Percentiles rank a stretch among this genome's conserved stretches.
phyloP scores from a whole-genome alignment of 2,797 vertebrate species.

The Rhinoraja longicauda region DNA sequence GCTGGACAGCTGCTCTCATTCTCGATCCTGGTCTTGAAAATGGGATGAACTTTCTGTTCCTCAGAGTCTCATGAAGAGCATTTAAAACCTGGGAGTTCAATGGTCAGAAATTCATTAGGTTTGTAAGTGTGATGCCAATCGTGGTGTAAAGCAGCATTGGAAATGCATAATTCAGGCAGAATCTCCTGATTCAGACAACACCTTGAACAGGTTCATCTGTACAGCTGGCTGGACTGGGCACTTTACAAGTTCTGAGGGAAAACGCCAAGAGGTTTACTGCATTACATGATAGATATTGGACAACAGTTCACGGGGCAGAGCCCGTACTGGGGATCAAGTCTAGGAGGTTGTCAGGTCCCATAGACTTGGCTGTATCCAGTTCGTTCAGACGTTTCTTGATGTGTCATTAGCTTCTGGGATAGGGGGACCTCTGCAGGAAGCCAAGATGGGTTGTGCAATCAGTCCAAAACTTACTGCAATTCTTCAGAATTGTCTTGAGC shows the following conservation, averaged over 20 bases:
- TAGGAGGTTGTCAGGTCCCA: no score
- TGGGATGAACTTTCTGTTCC: background rate
- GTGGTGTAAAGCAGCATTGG: background rate
- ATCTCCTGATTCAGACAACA: background rate
- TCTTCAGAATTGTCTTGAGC: no score
- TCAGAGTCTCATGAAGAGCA: background rate
- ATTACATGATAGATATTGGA: background rate
- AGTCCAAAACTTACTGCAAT: no score
- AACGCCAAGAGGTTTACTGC: background rate
- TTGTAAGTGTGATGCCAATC: background rate
- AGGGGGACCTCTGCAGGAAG: no score
- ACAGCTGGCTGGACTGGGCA: background rate
- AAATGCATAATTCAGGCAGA: background rate
- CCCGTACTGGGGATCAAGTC: no score
- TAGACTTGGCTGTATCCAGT: no score
- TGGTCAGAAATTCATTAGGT: background rate
- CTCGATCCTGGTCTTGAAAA: background rate
- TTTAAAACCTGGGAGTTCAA: background rate
- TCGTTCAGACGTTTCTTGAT: no score
- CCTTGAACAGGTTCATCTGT: background rate
- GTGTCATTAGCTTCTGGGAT: no score
- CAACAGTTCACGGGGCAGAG: background rate
- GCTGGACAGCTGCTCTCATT: background rate
- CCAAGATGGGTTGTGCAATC: no score
- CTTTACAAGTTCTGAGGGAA: background rate